Conservation (phyloP, 2,888 invertebrate species). For the Andrena dorsata region DNA sequence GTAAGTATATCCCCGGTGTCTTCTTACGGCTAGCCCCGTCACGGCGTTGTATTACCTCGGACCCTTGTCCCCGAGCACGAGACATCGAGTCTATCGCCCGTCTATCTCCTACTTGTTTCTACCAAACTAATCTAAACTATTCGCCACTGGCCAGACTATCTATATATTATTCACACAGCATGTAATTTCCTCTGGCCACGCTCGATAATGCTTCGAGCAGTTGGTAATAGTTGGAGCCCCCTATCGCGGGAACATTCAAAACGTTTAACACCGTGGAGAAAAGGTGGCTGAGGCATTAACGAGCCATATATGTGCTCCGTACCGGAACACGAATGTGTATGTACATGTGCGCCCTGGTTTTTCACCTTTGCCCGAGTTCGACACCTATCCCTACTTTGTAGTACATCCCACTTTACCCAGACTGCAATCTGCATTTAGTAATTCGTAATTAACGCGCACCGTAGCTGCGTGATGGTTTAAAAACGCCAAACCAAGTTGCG, state of each 20-base stretch:
- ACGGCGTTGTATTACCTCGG: slow-evolving; percentile 55
- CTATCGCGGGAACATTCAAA: not conserved
- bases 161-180: no score
- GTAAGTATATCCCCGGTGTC: slow-evolving; percentile 44
- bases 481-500: not conserved
- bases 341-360: not conserved
- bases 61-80: slow-evolving; percentile 32
- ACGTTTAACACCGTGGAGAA: no score
- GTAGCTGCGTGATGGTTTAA: not conserved
- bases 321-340: not conserved
- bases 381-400: not conserved
- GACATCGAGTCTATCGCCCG: slow-evolving; percentile 24
- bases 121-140: slow-evolving; percentile 4
- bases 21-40: slow-evolving; percentile 59
- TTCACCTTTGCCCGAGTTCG: slow-evolving; percentile 31
- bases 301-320: not conserved
- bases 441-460: not conserved
- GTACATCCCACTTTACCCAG: not conserved
- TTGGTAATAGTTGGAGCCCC: no score
- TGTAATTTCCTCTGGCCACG: no score
- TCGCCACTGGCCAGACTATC: not conserved
- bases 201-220: no score
- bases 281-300: not conserved
- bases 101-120: not conserved
- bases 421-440: not conserved